Evolutionary conservation across 2,797 vertebrate genomes (phyloP), one percentile per base, ranked within the genome.

Genomic region (Bryconaethiops microstoma): DNA sequence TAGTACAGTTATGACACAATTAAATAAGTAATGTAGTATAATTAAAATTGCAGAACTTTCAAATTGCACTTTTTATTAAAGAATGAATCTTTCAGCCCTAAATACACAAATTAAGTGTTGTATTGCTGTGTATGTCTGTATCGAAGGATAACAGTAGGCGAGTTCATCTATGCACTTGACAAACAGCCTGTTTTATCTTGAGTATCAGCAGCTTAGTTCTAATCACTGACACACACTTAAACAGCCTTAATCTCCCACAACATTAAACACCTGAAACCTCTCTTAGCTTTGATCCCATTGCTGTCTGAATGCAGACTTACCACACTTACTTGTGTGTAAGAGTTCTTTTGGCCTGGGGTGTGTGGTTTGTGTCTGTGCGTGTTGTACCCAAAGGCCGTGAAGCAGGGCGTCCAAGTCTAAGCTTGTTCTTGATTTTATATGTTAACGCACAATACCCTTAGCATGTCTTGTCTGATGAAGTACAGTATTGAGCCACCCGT

Each of bases 371-470:
- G 48, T 67, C 19, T 55, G 48, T 67, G 5, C 40, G 63, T 77
- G 52, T 59, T 72, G 68, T 63, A 60, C 25, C 54, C 55, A 45
- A 29, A 60, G 62, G 25, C 62, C 4, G 13, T 74, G n/a, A 29
- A 60, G 39, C 72, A 62, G 40, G 62, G n/a, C 16, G 39, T 62
- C 14, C 40, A 62, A 62, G 54, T 42, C 54, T 45, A n/a, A 45
- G 14, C 39, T 45, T 25, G 40, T 62, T 12, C 40, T 7, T 63
- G 16, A 48, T 63, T 75, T 50, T n/a, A 40, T 4, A 29, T 50
- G 48, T 50, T 50, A 50, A 55, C 45, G 29, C 21, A n/a, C 60
- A 35, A 29, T 29, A 29, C 29, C 29, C 29, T 29, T 29, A 29
- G 29, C 29, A 29, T 29, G 29, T 29, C 29, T 29, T 29, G 29